Conservation (phyloP, 2,113 vertebrate genomes). For the Theristicus caerulescens region DNA sequence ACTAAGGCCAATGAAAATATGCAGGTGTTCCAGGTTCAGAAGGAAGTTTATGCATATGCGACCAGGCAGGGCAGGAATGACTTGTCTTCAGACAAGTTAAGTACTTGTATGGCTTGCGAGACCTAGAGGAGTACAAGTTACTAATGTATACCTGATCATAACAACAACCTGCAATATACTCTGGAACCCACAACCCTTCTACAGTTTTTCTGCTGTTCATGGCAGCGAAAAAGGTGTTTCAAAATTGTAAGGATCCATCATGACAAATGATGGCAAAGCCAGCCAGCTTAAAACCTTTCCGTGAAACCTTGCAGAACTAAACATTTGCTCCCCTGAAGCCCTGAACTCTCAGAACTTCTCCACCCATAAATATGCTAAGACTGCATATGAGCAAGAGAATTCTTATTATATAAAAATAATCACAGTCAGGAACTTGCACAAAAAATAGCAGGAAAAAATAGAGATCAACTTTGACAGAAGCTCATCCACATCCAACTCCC, state of each 20-base stretch:
- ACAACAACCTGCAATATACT: not conserved
- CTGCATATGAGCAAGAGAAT: not conserved
- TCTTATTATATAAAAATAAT: slow-evolving; percentile 25
- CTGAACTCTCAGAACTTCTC: not conserved
- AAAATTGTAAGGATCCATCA: not conserved
- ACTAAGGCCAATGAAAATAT: not conserved
- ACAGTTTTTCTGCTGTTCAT: not conserved
- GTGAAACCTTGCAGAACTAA: not conserved
- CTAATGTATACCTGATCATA: not conserved
- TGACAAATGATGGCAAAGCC: not conserved
- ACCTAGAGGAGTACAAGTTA: not conserved
- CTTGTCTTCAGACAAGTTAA: not conserved
- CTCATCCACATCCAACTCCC: slow-evolving; percentile 15
- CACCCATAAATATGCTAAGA: not conserved
- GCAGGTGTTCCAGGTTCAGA: not conserved
- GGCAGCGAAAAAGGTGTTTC: not conserved
- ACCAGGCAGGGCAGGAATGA: not conserved
- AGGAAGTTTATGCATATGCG: not conserved
- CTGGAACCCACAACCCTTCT: not conserved
- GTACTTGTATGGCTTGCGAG: not conserved
- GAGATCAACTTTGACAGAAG: slow-evolving; percentile 24
- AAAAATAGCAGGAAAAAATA: slow-evolving; percentile 30
- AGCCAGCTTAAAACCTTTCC: not conserved
- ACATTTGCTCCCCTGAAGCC: not conserved
- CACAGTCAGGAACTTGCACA: not conserved